Percentiles rank a stretch among this genome's conserved stretches.
phyloP scores from a whole-genome alignment of 2,797 vertebrate species.

The Furcifer pardalis region DNA sequence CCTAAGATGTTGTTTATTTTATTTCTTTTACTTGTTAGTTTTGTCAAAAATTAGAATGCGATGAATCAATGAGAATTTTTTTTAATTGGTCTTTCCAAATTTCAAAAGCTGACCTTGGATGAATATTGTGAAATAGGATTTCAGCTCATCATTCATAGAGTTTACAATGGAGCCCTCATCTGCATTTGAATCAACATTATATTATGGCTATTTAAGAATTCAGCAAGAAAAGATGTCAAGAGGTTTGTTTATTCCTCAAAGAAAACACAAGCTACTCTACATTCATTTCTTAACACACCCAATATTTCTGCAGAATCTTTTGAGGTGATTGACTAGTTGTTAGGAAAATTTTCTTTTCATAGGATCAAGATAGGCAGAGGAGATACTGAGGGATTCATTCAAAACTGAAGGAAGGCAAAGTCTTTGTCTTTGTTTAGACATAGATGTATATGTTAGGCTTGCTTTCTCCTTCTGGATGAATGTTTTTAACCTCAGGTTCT shows the following conservation, averaged over 20 bases:
- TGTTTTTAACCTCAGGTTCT: too few relatives aligned
- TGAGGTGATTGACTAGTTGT: neutral
- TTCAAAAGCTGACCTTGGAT: neutral
- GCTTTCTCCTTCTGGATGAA: too few relatives aligned
- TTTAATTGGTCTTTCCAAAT: neutral
- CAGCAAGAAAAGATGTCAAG: neutral
- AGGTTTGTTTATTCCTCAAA: too few relatives aligned
- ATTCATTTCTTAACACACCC: too few relatives aligned
- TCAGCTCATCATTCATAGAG: neutral
- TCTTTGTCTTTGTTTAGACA: too few relatives aligned
- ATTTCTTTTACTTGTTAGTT: neutral
- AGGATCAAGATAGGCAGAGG: neutral
- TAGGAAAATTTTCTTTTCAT: neutral
- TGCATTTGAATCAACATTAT: neutral
- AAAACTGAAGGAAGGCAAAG: too few relatives aligned
- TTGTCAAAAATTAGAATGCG: neutral
- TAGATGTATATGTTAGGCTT: too few relatives aligned
- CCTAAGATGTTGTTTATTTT: neutral
- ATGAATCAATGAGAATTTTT: neutral
- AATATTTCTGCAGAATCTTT: neutral
- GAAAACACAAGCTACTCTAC: neutral
- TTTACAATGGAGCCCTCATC: neutral
- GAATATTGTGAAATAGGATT: fast-evolving
- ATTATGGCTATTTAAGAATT: neutral
- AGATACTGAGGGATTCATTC: too few relatives aligned